Percentiles rank a stretch among this genome's conserved stretches.
phyloP scores from a whole-genome alignment of 2,797 vertebrate species.

The Lepus oiostolus region DNA sequence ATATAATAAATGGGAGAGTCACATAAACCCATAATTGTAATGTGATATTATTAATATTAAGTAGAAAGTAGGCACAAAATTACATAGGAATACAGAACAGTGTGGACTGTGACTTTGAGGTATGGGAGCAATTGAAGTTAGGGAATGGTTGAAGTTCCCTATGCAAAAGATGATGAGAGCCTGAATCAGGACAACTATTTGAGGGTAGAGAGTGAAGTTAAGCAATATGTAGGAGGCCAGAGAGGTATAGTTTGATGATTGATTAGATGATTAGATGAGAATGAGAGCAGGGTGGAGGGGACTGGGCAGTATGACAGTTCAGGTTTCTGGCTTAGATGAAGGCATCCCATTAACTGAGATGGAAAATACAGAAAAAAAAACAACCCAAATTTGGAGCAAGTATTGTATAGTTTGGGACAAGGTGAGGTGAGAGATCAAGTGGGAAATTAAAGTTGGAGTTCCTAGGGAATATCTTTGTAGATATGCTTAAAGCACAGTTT shows the following conservation, averaged over 20 bases:
- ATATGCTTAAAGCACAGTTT: not conserved
- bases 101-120: not conserved
- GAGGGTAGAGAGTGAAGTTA: not conserved
- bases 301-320: too few relatives aligned
- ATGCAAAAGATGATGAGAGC: not conserved
- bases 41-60: not conserved
- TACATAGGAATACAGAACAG: not conserved
- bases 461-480: not conserved
- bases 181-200: not conserved
- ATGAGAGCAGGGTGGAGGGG: not conserved
- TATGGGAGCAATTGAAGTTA: not conserved
- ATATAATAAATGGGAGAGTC: not conserved
- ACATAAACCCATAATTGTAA: not conserved
- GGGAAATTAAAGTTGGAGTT: not conserved
- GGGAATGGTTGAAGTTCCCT: not conserved
- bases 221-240: not conserved
- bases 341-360: not conserved
- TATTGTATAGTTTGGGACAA: not conserved
- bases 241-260: not conserved
- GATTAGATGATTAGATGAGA: not conserved
- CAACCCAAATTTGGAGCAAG: not conserved
- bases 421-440: not conserved
- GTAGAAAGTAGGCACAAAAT: not conserved
- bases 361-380: not conserved
- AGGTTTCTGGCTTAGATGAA: not conserved